Evolutionary conservation across 1,140 invertebrate genomes (phyloP).

Genomic region (Musca domestica): DNA sequence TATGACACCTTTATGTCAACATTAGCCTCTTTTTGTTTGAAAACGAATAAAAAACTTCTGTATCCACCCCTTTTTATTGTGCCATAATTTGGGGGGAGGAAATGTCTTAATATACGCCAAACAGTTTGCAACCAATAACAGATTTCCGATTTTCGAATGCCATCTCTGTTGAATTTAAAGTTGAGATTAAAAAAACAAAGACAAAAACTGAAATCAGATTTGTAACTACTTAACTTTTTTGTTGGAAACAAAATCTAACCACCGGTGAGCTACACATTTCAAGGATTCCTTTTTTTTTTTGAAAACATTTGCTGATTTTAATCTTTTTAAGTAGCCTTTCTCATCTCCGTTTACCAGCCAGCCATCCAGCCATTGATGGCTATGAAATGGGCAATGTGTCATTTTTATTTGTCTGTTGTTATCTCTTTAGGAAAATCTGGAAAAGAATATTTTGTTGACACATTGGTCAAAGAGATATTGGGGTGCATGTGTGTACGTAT

Average conservation of each 20-base stretch:
- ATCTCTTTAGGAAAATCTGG: background rate
- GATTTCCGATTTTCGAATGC: background rate
- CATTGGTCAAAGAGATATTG: background rate
- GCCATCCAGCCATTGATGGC: no score
- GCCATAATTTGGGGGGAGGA: background rate
- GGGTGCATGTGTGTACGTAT: background rate
- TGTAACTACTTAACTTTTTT: constrained; percentile 14
- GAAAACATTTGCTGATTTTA: constrained; percentile 20
- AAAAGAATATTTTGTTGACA: constrained; percentile 1
- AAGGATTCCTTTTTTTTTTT: background rate
- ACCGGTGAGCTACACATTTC: no score
- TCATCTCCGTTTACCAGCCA: background rate
- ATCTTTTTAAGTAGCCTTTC: constrained; percentile 18
- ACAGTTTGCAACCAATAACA: constrained; percentile 3
- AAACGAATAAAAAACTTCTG: no score
- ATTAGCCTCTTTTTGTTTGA: constrained; percentile 11
- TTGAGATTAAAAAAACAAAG: no score
- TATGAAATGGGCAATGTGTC: no score
- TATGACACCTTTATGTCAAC: constrained; percentile 16
- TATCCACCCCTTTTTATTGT: no score
- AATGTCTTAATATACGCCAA: background rate
- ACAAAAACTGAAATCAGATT: background rate
- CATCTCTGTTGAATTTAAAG: background rate
- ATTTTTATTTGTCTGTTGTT: constrained; percentile 1
- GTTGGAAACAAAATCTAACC: background rate